Base-by-base conservation (phyloP, 2,797 vertebrate genomes). In the Rhadinocentrus ornatus region DNA sequence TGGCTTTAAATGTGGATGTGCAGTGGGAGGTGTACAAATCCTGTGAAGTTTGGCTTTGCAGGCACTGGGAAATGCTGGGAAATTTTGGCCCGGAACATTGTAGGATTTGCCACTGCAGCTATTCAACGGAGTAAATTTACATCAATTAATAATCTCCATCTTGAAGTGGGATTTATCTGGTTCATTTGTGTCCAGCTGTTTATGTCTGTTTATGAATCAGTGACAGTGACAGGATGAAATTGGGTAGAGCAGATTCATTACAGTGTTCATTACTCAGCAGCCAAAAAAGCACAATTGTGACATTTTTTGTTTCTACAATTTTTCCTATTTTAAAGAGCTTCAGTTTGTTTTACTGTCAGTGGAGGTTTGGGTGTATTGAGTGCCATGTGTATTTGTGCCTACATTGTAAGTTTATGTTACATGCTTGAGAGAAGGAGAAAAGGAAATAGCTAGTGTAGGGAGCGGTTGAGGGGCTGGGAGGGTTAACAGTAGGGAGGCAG, bases 401-500 rank as follows among this genome's bases (percentile, higher is more conserved):
- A 80, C 71, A 80, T 79, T 82, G 83, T 81, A 78, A 90, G 83
- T 74, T 84, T 86, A 82, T 80, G 80, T 77, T 80, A 79, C 77
- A 84, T 66, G 85, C 69, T 75, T 56, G 63, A 69, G 62, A 80
- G 74, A 53, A 71, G 72, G 44, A 72, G 53, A 54, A 44, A 78
- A 54, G 34, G 60, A 56, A 44, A 67, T 65, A 80, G 80, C 76
- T 77, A 86, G 81, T 78, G 80, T 69, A 89, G 91, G 90, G 89
- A 92, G 89, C 88, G 89, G 88, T 91, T 65, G 84, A 81, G 87
- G 84, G 84, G 87, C 78, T 85, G 78, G 50, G 55, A 29, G 85
- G 81, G 70, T 86, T 90, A 91, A 91, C 80, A 91, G 88, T 88
- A 88, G 87, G 81, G 83, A 92, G 91, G 91, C 88, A 93, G 92